Base-by-base conservation (phyloP, 1,140 invertebrate species). In the Oedothorax gibbosus region DNA sequence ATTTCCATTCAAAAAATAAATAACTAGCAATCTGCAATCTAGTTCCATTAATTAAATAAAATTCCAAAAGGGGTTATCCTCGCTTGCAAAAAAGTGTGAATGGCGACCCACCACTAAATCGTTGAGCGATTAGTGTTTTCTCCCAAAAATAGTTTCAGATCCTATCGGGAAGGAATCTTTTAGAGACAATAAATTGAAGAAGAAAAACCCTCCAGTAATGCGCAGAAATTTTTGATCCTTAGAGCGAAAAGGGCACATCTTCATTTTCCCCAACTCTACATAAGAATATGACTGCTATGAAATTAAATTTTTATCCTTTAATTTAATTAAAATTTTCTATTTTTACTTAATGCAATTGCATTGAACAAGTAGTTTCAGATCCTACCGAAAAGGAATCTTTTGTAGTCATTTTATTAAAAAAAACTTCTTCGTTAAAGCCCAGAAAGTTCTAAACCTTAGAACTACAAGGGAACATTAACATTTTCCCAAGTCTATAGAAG, bases 11-110 rank as follows among this genome's bases (percentile, higher is more conserved):
- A 50, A 62, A 21, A 64, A 64, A 77, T 77, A 77, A 77, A 77
- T 77, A 64, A 65, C 9, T 62, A 11, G 8, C 3, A 77, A 77
- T 65, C 60, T 12, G 75, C 65, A 77, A 77, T 77, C 75, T 77
- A 53, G 35, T 51, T 9, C 57, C 10, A 77, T 77, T 77, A 77
- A 77, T 65, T 77, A 62, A 20, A 65, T 64, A 62, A 50, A 65
- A n/a, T 51, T 65, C 7, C 12, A 21, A 12, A 7, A 68, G 18
- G 12, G 21, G 65, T 7, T 35, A 35, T 35, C 35, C 35, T 35
- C 35, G 35, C 35, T 35, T 35, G 35, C 5, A 35, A 35, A 35
- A 35, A 35, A 35, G 35, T 35, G 35, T 35, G 35, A 35, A 35
- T 35, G 35, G 35, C 1, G 35, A 35, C 35, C 5, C 35, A 35